phyloP scores from a whole-genome alignment of 2,888 invertebrate species.

The Mystacides longicornis region DNA sequence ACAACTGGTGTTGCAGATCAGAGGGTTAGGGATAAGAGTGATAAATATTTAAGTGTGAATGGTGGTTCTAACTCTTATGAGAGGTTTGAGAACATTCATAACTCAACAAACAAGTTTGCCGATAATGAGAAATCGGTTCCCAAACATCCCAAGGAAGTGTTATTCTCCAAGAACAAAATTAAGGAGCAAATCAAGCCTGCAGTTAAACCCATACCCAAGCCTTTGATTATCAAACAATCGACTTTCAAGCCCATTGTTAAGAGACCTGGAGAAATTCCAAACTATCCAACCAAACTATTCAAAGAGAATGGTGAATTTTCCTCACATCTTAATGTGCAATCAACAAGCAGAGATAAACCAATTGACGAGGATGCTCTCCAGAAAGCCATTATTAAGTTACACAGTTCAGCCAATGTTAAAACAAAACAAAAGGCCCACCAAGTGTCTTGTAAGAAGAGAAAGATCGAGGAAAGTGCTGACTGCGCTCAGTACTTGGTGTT shows the following conservation, averaged over 20 bases:
- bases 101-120: background rate
- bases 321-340: background rate
- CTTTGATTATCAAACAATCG: constrained; percentile 13
- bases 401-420: constrained; percentile 5
- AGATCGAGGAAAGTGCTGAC: constrained; percentile 37
- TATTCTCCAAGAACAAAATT: background rate
- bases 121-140: background rate
- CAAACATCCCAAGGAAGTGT: background rate
- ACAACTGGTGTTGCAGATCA: background rate
- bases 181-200: background rate
- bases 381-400: constrained; percentile 1
- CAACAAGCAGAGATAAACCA: background rate
- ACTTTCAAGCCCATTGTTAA: constrained; percentile 13
- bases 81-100: background rate
- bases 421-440: constrained; percentile 8
- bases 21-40: constrained; percentile 4
- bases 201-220: constrained; percentile 7
- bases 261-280: constrained; percentile 2
- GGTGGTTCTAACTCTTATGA: constrained; percentile 14
- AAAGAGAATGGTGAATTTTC: constrained; percentile 17
- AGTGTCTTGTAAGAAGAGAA: constrained; percentile 38
- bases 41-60: constrained; percentile 15
- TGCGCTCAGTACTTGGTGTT: constrained; percentile 63
- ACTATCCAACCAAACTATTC: background rate
- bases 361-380: background rate